Conservation (phyloP, 2,797 vertebrate genomes). For the Crossoptilon crossoptilon region DNA sequence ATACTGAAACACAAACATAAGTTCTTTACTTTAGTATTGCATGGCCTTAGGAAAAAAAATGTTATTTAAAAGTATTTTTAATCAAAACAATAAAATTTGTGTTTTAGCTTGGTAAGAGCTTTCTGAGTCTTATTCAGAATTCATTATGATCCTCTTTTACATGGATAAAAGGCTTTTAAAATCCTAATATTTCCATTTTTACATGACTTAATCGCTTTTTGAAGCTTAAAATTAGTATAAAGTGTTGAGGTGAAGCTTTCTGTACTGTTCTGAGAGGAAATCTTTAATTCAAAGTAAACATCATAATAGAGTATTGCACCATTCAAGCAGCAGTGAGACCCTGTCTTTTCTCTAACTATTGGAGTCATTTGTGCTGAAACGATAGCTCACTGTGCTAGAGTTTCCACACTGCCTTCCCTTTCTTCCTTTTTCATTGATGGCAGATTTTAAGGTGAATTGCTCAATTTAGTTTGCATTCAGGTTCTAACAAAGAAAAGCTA, state of each 20-base stretch:
- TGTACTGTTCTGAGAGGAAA: neutral
- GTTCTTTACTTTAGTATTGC: neutral
- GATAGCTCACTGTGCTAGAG: neutral
- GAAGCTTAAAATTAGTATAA: neutral
- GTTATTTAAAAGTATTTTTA: neutral
- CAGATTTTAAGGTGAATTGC: slow-evolving; percentile 1
- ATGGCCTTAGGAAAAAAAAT: neutral
- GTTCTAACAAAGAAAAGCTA: slow-evolving; percentile 13
- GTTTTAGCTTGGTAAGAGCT: neutral
- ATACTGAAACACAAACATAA: neutral
- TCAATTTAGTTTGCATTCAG: slow-evolving; percentile 1
- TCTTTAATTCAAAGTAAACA: slow-evolving; percentile 24
- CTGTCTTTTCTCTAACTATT: neutral
- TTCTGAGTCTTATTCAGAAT: neutral
- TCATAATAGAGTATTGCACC: neutral
- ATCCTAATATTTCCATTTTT: neutral
- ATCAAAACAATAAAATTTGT: neutral
- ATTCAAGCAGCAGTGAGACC: neutral
- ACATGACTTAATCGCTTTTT: neutral
- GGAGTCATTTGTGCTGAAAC: neutral
- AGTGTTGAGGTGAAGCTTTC: neutral
- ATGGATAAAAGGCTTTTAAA: neutral
- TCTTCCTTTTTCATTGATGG: slow-evolving; percentile 2
- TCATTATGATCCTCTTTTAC: neutral
- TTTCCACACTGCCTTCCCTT: slow-evolving; percentile 3